Conservation (phyloP, 2,113 vertebrate species). For the Melanotaenia duboulayi region DNA sequence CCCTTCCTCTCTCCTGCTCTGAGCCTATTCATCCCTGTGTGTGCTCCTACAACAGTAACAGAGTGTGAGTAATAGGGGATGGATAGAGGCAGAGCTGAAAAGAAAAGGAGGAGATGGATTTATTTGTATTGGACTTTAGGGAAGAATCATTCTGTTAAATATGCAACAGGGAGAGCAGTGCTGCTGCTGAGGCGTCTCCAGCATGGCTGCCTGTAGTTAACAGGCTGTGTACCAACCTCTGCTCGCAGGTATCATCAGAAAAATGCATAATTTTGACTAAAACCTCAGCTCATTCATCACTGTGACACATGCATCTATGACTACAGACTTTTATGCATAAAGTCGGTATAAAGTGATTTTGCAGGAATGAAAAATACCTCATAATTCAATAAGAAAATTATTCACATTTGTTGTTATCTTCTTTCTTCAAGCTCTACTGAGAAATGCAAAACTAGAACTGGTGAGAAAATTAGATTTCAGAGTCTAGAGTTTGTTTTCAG, state of each 20-base stretch:
- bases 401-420: conserved; percentile 34
- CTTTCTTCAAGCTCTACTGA: conserved; percentile 14
- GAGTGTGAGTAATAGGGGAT: conserved; percentile 18
- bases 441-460: conserved; percentile 22
- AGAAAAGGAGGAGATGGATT: conserved; percentile 42
- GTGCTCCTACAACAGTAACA: conserved; percentile 31
- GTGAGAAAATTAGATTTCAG: conserved; percentile 30
- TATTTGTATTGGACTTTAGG: conserved; percentile 46
- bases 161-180: conserved; percentile 29
- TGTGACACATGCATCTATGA: conserved; percentile 57
- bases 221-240: conserved; percentile 24
- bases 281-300: conserved; percentile 59
- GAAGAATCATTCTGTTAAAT: conserved; percentile 50
- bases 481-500: conserved; percentile 30
- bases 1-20: conserved; percentile 52
- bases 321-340: conserved; percentile 62
- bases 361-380: conserved; percentile 62
- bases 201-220: conserved; percentile 33
- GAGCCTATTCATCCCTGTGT: conserved; percentile 60
- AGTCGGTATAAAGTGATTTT: conserved; percentile 55
- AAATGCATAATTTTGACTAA: conserved; percentile 53
- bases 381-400: conserved; percentile 70
- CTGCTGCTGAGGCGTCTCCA: conserved; percentile 19
- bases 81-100: conserved; percentile 26
- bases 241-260: conserved; percentile 46